Evolutionary conservation across 2,113 vertebrate species (phyloP), one percentile per base, ranked within the genome.

Genomic region (Neolamprologus toae): DNA sequence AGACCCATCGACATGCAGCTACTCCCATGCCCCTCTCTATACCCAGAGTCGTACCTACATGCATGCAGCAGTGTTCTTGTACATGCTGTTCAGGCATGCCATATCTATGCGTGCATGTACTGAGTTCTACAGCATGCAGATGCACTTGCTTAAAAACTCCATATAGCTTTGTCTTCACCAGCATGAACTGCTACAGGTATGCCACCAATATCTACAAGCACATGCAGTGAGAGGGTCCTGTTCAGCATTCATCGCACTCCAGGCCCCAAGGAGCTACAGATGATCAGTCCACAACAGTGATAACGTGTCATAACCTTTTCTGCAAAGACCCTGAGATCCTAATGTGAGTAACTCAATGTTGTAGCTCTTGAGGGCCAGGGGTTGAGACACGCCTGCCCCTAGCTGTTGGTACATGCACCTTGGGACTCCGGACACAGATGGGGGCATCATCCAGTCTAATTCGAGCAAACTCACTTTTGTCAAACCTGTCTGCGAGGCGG

Each of bases 401-500:
- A 79, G 87, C 59, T 16, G 21, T 76, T 88, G 88, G 90, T 85
- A 81, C 96, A 96, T 96, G 96, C 96, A 96, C 89, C 88, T 88
- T 82, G 54, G 83, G 83, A 83, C 83, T 86, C 81, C 28, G 51
- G 87, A 89, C 85, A 90, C 82, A 89, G 83, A 86, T n/a, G 66
- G 89, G 87, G 86, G 87, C 88, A 61, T 91, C 92, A 92, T 94
- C 93, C 93, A 92, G 90, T 92, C 92, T 71, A 82, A 63, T 92
- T 93, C 55, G 84, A 93, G 89, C 92, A 94, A 94, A 97, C 97
- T 97, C 97, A 97, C 97, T 96, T 97, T 96, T 97, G 89, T 97
- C 96, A 95, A 97, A 96, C 94, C 95, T 96, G 95, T 97, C 96
- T 95, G 95, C 89, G 94, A 96, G 94, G 90, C 88, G 90, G 93